Conservation (phyloP, 2,797 vertebrate species). For the Bufotes viridis region DNA sequence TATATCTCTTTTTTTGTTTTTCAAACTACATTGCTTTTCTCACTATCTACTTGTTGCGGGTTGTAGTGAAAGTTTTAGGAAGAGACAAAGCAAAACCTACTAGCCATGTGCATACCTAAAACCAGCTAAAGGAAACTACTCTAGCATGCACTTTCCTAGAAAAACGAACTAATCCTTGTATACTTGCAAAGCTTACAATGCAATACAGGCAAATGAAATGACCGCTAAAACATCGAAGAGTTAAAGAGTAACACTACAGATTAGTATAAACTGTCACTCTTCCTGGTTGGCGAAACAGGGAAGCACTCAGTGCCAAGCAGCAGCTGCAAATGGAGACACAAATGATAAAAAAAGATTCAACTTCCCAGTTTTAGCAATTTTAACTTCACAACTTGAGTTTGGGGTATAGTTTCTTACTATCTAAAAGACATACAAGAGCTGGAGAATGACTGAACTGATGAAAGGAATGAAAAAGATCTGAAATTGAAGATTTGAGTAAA, state of each 20-base stretch:
- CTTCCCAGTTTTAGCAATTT: neutral
- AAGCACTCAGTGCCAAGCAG: neutral
- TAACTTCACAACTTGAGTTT: neutral
- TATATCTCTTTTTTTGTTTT: neutral
- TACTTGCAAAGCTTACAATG: neutral
- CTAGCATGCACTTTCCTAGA: slow-evolving; percentile 20
- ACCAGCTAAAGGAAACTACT: slow-evolving; percentile 16
- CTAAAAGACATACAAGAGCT: too few relatives aligned
- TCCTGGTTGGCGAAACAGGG: neutral
- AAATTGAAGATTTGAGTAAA: too few relatives aligned
- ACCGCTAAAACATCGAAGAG: neutral
- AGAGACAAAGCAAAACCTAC: neutral
- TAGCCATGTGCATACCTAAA: neutral
- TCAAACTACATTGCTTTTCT: neutral
- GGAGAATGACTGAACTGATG: neutral
- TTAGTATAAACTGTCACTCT: neutral
- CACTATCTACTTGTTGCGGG: neutral
- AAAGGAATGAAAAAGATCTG: neutral
- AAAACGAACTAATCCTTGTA: slow-evolving; percentile 24
- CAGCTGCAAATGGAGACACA: neutral
- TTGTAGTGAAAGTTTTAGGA: slow-evolving; percentile 14
- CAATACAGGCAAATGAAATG: slow-evolving; percentile 7
- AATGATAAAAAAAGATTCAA: neutral
- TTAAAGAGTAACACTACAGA: slow-evolving; percentile 9
- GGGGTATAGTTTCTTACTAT: neutral